Percentiles rank a stretch among this genome's conserved stretches.
Evolutionary conservation across 2,797 vertebrate species (phyloP).

Genomic region (Gila robusta): DNA sequence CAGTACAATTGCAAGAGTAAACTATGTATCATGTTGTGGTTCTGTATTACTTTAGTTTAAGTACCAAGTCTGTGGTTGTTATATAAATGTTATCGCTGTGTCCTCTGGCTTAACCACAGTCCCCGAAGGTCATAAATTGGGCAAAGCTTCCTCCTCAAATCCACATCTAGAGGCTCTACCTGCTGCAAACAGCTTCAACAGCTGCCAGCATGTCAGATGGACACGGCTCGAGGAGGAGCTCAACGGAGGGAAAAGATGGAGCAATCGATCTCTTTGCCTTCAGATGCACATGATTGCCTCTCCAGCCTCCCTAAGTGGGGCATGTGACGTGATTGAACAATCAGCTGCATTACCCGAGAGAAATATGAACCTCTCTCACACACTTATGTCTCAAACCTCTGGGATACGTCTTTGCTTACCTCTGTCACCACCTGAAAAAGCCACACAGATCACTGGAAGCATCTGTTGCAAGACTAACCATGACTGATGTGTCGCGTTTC

Average conservation of each 20-base stretch:
- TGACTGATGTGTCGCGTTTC: constrained; percentile 74
- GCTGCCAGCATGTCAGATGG: constrained; percentile 60
- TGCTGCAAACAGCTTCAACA: constrained; percentile 59
- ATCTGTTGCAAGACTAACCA: constrained; percentile 67
- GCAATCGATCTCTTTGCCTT: constrained; percentile 73
- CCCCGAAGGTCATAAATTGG: constrained; percentile 60
- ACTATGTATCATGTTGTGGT: constrained; percentile 5
- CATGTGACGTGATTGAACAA: constrained; percentile 76
- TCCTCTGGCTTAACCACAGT: constrained; percentile 27
- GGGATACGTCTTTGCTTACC: constrained; percentile 53
- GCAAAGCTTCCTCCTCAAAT: constrained; percentile 58
- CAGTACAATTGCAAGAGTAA: neutral
- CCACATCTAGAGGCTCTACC: constrained; percentile 47
- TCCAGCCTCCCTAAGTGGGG: constrained; percentile 69
- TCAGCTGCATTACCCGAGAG: constrained; percentile 69
- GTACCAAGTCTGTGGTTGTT: constrained; percentile 19
- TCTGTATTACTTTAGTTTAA: constrained; percentile 11
- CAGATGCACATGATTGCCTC: constrained; percentile 72
- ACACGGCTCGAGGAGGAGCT: constrained; percentile 62
- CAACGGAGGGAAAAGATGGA: constrained; percentile 67
- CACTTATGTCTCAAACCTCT: constrained; percentile 47
- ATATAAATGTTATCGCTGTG: constrained; percentile 26
- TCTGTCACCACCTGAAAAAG: constrained; percentile 54
- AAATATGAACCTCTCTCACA: constrained; percentile 63
- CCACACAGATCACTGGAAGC: constrained; percentile 54